These are phyloP conservation scores for Columba guinea DNA, from an alignment of 2,797 vertebrate genomes.

Conservation along the genomic window DNA sequence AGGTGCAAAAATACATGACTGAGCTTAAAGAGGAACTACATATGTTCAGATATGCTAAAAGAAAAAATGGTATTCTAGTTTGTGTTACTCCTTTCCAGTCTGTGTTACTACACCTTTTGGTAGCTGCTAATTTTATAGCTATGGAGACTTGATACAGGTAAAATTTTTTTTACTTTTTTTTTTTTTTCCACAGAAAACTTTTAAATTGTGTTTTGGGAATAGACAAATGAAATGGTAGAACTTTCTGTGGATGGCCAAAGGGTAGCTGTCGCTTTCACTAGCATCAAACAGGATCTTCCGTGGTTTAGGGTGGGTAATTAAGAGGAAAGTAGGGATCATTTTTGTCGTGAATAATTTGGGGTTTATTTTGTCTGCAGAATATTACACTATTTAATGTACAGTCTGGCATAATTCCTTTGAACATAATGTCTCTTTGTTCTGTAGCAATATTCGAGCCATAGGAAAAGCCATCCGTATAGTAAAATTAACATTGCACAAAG, in stretches of 20 bases:
- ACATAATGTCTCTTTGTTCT: neutral
- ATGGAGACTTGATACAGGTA: neutral
- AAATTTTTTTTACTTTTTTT: too few relatives aligned
- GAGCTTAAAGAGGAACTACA: neutral
- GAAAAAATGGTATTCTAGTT: neutral
- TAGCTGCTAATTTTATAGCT: neutral
- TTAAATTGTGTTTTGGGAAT: neutral
- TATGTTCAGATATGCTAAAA: neutral
- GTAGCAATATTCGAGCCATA: neutral
- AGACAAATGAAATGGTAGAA: neutral
- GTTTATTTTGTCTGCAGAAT: neutral
- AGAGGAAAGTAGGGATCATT: neutral
- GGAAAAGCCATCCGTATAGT: neutral
- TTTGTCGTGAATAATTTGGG: neutral
- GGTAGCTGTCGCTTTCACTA: neutral
- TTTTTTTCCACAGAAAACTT: neutral
- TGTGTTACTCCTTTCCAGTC: neutral
- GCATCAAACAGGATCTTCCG: neutral
- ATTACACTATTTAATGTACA: neutral
- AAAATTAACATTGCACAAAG: conserved; percentile 34
- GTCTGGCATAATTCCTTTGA: neutral
- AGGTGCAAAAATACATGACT: neutral
- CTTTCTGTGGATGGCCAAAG: neutral
- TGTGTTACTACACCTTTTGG: neutral
- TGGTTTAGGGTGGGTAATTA: neutral